phyloP scores from a whole-genome alignment of 2,888 invertebrate species.

The Lycocerus yunnanus region DNA sequence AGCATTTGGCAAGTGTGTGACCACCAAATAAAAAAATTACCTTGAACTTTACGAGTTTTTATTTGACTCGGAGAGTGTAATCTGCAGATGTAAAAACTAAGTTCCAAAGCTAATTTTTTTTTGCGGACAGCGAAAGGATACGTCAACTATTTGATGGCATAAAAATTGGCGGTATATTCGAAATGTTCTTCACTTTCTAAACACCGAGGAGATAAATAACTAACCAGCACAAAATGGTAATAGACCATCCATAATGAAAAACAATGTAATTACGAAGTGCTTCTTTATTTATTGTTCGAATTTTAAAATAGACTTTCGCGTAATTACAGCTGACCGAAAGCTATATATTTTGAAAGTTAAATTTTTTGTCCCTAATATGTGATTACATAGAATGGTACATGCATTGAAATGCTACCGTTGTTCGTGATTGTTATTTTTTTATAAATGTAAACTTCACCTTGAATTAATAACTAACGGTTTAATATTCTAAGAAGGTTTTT shows the following conservation, averaged over 20 bases:
- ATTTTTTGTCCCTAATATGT: not conserved
- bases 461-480: not conserved
- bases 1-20: not conserved
- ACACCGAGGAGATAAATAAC: not conserved
- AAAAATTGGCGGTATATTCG: not conserved
- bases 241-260: not conserved
- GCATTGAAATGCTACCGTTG: not conserved
- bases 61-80: not conserved
- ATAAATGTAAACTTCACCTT: not conserved
- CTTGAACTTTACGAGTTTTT: not conserved
- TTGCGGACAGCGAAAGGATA: not conserved
- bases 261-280: not conserved
- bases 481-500: not conserved
- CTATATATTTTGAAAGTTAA: not conserved
- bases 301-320: not conserved
- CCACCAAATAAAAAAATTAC: not conserved
- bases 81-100: not conserved
- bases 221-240: not conserved
- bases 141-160: not conserved
- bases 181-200: not conserved
- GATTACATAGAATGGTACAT: not conserved
- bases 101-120: not conserved
- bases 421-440: not conserved
- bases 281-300: not conserved
- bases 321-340: not conserved